phyloP scores from a whole-genome alignment of 2,113 vertebrate genomes.

The Callospermophilus lateralis region DNA sequence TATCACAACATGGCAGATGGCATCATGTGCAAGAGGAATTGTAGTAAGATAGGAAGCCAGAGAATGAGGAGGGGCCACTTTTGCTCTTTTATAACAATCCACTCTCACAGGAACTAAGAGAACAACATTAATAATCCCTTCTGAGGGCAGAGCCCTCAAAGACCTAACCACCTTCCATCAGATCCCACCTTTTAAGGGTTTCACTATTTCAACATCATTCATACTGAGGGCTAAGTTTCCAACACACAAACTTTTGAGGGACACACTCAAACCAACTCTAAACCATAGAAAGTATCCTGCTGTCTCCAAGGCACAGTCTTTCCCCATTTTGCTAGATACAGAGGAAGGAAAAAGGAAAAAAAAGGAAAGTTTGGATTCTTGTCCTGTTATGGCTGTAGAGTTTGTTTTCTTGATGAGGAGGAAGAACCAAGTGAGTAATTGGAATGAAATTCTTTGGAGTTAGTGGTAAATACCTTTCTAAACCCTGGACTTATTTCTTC shows the following conservation, averaged over 20 bases:
- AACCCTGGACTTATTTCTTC: slow-evolving; percentile 31
- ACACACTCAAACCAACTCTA: background rate
- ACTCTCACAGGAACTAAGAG: background rate
- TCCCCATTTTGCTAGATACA: background rate
- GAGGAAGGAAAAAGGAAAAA: background rate
- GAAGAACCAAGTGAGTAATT: background rate
- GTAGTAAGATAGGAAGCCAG: background rate
- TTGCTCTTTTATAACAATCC: background rate
- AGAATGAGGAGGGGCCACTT: background rate
- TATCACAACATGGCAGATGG: background rate
- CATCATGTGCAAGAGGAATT: background rate
- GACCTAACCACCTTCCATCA: background rate
- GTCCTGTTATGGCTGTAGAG: background rate
- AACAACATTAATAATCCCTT: background rate
- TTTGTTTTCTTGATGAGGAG: background rate
- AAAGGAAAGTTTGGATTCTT: background rate
- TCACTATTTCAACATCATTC: background rate
- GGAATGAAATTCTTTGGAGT: background rate
- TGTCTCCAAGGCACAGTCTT: background rate
- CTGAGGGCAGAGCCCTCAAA: background rate
- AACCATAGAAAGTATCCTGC: background rate
- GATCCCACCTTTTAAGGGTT: background rate
- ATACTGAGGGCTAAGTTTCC: background rate
- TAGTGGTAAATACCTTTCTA: background rate
- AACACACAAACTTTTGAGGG: background rate